Evolutionary conservation across 1,140 invertebrate species (phyloP).

Genomic region (Thrips palmi): DNA sequence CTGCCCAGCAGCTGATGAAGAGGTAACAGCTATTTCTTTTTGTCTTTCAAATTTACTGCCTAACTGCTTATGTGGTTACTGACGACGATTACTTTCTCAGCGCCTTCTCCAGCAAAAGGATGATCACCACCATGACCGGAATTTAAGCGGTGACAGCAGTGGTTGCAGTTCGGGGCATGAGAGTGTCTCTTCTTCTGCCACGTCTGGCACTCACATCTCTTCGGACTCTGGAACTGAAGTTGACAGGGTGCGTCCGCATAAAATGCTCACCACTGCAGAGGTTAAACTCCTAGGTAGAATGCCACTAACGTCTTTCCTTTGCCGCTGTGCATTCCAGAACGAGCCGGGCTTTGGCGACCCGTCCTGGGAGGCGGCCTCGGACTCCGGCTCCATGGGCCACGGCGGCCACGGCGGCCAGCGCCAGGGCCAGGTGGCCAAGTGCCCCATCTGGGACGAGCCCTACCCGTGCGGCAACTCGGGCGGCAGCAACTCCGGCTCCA

Average conservation of each 20-base stretch:
- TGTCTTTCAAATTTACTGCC: background rate
- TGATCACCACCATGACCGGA: conserved; percentile 14
- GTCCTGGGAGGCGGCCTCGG: background rate
- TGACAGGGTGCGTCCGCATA: conserved; percentile 20
- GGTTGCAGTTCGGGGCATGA: conserved; percentile 35
- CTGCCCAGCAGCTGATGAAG: conserved; percentile 12
- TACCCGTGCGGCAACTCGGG: conserved; percentile 1
- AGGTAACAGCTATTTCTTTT: conserved; percentile 9
- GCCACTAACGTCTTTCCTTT: background rate
- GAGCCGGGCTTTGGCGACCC: background rate
- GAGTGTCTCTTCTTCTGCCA: conserved; percentile 33
- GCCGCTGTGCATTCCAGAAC: background rate
- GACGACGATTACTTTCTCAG: too few species aligned
- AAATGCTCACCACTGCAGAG: background rate
- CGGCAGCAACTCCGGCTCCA: background rate
- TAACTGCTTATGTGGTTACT: background rate
- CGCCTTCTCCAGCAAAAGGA: conserved; percentile 22
- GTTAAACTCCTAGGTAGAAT: background rate
- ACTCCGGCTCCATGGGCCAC: background rate
- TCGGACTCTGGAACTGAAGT: conserved; percentile 31
- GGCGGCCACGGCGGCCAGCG: background rate
- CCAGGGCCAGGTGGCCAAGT: too few species aligned
- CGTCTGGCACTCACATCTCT: conserved; percentile 30
- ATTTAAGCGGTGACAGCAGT: conserved; percentile 25
- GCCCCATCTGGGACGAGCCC: background rate